Evolutionary conservation across 2,888 invertebrate species (phyloP).

Genomic region (Campoplex capitator): DNA sequence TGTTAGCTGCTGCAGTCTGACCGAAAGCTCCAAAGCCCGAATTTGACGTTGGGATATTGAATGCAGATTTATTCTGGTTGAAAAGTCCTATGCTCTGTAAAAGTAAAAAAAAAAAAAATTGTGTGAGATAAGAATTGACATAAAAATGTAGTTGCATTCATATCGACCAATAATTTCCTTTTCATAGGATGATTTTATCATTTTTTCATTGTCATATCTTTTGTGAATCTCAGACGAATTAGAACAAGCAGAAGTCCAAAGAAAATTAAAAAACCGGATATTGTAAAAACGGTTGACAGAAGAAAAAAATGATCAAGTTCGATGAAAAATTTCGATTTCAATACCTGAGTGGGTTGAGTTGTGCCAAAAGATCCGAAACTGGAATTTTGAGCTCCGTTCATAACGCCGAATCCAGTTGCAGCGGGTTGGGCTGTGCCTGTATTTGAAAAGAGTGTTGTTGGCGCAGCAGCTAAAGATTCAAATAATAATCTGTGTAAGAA

Average conservation of each 20-base stretch:
- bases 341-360: conserved; percentile 82
- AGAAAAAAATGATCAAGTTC: not conserved
- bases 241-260: not conserved
- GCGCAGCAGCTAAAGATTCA: conserved; percentile 78
- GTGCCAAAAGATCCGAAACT: conserved; percentile 83
- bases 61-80: conserved; percentile 84
- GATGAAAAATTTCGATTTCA: not conserved
- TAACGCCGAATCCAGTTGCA: conserved; percentile 79
- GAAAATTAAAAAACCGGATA: not conserved
- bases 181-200: not conserved
- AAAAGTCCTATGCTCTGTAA: conserved; percentile 83
- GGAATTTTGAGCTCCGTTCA: conserved; percentile 82
- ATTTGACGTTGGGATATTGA: conserved; percentile 81
- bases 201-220: no score
- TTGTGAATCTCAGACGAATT: not conserved
- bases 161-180: not conserved
- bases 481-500: not conserved
- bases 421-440: conserved; percentile 81
- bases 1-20: conserved; percentile 75
- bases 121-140: no score
- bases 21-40: conserved; percentile 85
- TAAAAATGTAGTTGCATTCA: not conserved
- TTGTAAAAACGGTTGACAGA: not conserved
- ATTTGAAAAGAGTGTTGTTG: conserved; percentile 81
- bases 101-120: not conserved